A percentile compares a stretch with the other conserved stretches of the same genome.
Evolutionary conservation across 2,888 invertebrate genomes (phyloP).

Genomic region (Frankliniella fusca): DNA sequence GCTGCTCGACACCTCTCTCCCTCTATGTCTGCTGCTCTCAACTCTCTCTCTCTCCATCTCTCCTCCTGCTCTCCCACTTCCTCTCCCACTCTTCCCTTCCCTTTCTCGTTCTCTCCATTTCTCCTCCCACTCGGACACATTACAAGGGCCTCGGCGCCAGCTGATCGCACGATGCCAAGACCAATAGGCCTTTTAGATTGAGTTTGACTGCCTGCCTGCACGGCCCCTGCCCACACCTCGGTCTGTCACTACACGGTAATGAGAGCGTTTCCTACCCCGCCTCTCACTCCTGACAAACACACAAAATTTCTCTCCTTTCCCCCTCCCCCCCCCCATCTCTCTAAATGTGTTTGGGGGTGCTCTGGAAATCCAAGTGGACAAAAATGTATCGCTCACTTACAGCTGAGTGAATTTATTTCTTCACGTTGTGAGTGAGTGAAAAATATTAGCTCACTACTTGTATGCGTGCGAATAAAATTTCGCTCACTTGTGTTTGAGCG

Average conservation of each 20-base stretch:
- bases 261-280: not conserved
- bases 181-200: slow-evolving; percentile 8
- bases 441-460: too few relatives aligned
- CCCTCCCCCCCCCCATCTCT: not conserved
- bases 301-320: not conserved
- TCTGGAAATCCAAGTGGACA: too few relatives aligned
- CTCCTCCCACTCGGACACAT: not conserved
- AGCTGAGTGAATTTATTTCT: too few relatives aligned
- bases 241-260: not conserved
- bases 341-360: too few relatives aligned
- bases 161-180: not conserved
- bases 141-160: not conserved
- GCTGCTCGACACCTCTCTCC: not conserved
- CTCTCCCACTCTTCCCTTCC: not conserved
- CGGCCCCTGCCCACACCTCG: not conserved
- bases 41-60: not conserved
- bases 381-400: too few relatives aligned
- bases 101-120: not conserved
- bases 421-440: too few relatives aligned
- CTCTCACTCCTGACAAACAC: too few relatives aligned
- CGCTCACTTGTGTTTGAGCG: too few relatives aligned
- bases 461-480: too few relatives aligned
- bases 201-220: not conserved
- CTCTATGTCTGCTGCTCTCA: not conserved
- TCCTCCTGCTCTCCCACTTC: not conserved